phyloP scores from a whole-genome alignment of 2,888 invertebrate genomes.

The Mimachlamys varia region DNA sequence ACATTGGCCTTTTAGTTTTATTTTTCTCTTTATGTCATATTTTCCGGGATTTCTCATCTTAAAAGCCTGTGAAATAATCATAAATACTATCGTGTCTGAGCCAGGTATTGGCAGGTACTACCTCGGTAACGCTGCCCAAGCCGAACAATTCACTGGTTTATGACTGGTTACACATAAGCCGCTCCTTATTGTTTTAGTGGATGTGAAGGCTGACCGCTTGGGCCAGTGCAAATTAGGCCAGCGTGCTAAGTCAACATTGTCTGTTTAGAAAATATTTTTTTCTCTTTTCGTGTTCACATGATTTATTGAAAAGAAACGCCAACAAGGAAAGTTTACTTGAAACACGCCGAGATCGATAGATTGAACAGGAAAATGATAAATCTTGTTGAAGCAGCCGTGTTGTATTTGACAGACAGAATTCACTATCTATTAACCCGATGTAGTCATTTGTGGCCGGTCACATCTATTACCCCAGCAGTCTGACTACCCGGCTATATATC shows the following conservation, averaged over 20 bases:
- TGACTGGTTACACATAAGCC: too few relatives aligned
- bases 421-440: slow-evolving; percentile 22
- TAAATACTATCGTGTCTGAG: too few relatives aligned
- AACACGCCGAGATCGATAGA: slow-evolving; percentile 29
- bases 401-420: slow-evolving; percentile 19
- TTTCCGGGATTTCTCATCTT: too few relatives aligned
- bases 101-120: too few relatives aligned
- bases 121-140: too few relatives aligned
- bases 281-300: slow-evolving; percentile 2
- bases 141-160: too few relatives aligned
- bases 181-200: not conserved
- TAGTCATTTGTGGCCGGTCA: not conserved
- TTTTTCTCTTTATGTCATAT: too few relatives aligned
- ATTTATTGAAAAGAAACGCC: slow-evolving; percentile 34
- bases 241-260: not conserved
- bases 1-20: too few relatives aligned
- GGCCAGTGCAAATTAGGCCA: not conserved
- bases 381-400: not conserved
- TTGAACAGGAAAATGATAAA: not conserved
- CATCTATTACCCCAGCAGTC: not conserved
- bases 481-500: not conserved
- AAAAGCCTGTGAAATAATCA: too few relatives aligned
- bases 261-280: slow-evolving; percentile 5
- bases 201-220: not conserved
- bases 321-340: slow-evolving; percentile 9